Evolutionary conservation across 2,888 invertebrate species (phyloP).

Genomic region (Acrocyrtus sp.): DNA sequence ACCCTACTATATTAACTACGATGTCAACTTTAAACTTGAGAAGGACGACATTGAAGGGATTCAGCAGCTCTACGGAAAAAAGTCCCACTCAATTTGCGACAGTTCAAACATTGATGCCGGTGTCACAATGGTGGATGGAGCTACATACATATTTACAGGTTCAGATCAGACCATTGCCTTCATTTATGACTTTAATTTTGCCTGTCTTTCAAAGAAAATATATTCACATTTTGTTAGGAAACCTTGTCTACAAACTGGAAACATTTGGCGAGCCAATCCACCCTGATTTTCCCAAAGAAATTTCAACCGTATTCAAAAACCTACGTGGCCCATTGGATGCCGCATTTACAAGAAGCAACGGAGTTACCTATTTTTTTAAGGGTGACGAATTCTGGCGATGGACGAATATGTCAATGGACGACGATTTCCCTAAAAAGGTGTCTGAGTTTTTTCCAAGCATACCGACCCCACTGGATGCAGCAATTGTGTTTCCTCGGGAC

Average conservation of each 20-base stretch:
- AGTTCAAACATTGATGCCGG: conserved; percentile 88
- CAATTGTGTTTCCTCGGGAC: conserved; percentile 96
- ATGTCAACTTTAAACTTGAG: conserved; percentile 25
- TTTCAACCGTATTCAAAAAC: conserved; percentile 81
- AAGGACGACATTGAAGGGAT: conserved; percentile 44
- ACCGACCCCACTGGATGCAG: conserved; percentile 92
- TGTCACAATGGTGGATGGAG: conserved; percentile 87
- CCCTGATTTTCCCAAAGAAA: conserved; percentile 85
- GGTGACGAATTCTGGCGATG: conserved; percentile 91
- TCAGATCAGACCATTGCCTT: no score
- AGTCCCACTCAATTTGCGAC: conserved; percentile 72
- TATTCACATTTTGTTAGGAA: no score
- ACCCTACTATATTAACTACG: conserved; percentile 38
- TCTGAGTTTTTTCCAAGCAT: conserved; percentile 94
- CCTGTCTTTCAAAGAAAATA: no score
- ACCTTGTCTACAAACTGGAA: conserved; percentile 70
- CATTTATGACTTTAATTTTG: no score
- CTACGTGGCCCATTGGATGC: conserved; percentile 92
- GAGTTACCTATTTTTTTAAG: conserved; percentile 98
- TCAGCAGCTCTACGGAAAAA: conserved; percentile 77
- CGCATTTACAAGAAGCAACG: conserved; percentile 94
- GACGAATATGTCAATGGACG: conserved; percentile 83
- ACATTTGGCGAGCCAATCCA: conserved; percentile 78
- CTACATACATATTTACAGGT: conserved; percentile 92
- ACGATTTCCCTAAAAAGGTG: conserved; percentile 91